Evolutionary conservation across 2,797 vertebrate genomes (phyloP).

Genomic region (Anisognathus igniventris): DNA sequence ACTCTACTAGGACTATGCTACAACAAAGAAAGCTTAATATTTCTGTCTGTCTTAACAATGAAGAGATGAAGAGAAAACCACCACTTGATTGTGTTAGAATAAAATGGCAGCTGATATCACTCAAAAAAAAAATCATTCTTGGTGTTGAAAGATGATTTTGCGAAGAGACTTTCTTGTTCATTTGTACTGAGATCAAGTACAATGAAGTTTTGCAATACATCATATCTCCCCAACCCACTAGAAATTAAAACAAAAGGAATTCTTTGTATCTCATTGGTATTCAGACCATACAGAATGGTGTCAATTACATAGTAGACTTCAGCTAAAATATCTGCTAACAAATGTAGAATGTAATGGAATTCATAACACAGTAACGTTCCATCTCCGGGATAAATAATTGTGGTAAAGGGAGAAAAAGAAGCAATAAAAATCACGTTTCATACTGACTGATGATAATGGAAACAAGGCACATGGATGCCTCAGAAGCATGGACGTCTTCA

Average conservation of each 20-base stretch:
- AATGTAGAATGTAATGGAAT: not conserved
- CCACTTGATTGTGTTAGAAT: not conserved
- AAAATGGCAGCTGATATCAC: not conserved
- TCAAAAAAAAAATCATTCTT: not conserved
- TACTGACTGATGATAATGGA: not conserved
- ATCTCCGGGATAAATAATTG: not conserved
- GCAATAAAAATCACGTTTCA: not conserved
- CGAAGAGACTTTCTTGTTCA: not conserved
- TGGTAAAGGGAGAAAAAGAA: not conserved
- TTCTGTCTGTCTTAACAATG: not conserved
- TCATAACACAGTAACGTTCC: not conserved
- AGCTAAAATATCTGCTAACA: conserved; percentile 2
- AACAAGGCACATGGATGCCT: not conserved
- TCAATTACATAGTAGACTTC: not conserved
- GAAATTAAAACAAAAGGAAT: not conserved
- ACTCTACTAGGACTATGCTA: not conserved
- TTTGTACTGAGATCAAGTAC: not conserved
- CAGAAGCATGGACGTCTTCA: not conserved
- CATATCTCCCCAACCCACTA: not conserved
- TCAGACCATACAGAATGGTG: not conserved
- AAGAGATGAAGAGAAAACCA: conserved; percentile 1
- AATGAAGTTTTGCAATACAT: not conserved
- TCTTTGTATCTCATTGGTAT: not conserved
- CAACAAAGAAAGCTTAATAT: not conserved
- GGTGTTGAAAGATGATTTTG: conserved; percentile 21